Evolutionary conservation across 2,888 invertebrate genomes (phyloP).

Genomic region (Leptinotarsa rubiginosa): DNA sequence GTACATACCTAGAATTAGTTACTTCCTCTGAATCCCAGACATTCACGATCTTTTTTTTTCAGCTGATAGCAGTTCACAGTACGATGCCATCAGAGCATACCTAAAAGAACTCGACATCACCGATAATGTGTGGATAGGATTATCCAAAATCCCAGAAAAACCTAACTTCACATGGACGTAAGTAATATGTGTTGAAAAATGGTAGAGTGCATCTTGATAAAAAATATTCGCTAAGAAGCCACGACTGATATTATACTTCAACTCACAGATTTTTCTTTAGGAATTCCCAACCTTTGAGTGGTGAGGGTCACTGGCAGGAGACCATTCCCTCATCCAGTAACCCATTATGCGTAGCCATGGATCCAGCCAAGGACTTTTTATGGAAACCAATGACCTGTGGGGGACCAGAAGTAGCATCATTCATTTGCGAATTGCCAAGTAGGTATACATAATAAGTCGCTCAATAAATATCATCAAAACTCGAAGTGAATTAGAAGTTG

Average conservation of each 20-base stretch:
- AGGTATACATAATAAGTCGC: constrained; percentile 47
- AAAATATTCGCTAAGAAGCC: neutral
- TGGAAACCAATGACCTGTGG: constrained; percentile 83
- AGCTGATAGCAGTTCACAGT: constrained; percentile 83
- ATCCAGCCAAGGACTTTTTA: constrained; percentile 81
- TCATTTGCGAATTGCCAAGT: constrained; percentile 85
- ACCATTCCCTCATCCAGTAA: constrained; percentile 70
- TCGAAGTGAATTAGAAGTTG: no score
- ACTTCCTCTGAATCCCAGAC: no score
- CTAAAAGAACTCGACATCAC: constrained; percentile 82
- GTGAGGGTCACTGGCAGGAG: constrained; percentile 81
- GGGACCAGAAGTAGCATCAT: constrained; percentile 81
- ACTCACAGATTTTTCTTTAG: constrained; percentile 60
- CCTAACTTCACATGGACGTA: constrained; percentile 84
- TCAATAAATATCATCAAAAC: no score
- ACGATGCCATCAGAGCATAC: constrained; percentile 82
- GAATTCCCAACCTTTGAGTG: constrained; percentile 72
- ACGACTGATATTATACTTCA: neutral
- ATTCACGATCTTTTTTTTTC: constrained; percentile 61
- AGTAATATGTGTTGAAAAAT: constrained; percentile 63
- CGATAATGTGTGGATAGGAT: constrained; percentile 83
- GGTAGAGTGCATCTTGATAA: neutral
- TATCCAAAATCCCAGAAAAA: constrained; percentile 78
- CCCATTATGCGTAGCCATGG: constrained; percentile 80
- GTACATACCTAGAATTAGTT: no score